phyloP scores from a whole-genome alignment of 2,888 invertebrate genomes.

The Allolobophora icterica region DNA sequence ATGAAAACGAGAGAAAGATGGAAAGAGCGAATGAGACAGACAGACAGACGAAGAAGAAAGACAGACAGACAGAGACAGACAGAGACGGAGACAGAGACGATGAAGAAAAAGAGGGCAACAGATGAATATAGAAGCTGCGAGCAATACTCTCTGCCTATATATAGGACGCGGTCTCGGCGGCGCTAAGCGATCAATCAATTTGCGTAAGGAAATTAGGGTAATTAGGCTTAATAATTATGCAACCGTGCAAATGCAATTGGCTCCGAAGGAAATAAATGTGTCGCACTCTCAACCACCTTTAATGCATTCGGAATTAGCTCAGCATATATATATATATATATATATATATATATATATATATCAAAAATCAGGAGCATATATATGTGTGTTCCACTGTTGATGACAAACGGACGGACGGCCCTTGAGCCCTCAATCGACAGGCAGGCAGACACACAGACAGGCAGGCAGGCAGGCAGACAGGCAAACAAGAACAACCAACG shows the following conservation, averaged over 20 bases:
- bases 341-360: neutral
- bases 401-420: neutral
- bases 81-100: constrained; percentile 33
- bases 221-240: constrained; percentile 11
- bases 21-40: too few relatives aligned
- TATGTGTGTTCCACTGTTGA: neutral
- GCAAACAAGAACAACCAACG: neutral
- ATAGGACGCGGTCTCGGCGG: neutral
- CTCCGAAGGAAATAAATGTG: neutral
- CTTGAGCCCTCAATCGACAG: too few relatives aligned
- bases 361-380: too few relatives aligned
- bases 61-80: constrained; percentile 34
- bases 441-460: too few relatives aligned
- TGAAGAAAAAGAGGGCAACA: constrained; percentile 37
- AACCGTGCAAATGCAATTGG: neutral
- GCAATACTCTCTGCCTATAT: too few relatives aligned
- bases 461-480: too few relatives aligned
- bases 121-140: neutral
- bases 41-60: too few relatives aligned
- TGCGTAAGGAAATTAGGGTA: neutral
- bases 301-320: neutral
- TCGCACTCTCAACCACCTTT: neutral
- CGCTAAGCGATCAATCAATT: constrained; percentile 11
- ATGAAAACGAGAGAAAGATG: too few relatives aligned
- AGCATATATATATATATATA: neutral